These are phyloP conservation scores for Heliconius ismenius DNA, from an alignment of 2,888 invertebrate genomes.

Conservation along the genomic window DNA sequence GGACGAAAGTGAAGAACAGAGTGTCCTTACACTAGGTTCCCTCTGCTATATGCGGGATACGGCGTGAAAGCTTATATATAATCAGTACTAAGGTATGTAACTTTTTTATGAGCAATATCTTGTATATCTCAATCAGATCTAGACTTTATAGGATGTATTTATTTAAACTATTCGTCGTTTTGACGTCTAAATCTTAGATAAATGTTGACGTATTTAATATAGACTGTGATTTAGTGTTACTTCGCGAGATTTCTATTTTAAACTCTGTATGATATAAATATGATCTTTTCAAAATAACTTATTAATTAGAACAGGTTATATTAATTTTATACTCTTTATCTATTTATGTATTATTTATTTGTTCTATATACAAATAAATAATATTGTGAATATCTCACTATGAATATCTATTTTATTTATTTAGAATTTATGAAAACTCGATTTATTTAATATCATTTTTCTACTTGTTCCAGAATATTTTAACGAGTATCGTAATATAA, in stretches of 20 bases:
- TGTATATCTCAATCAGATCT: constrained; percentile 30
- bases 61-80: background rate
- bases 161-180: constrained; percentile 62
- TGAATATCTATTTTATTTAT: background rate
- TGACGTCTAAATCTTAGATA: constrained; percentile 67
- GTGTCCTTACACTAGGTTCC: no score
- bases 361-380: no score
- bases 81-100: background rate
- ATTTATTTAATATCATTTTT: background rate
- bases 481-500: constrained; percentile 5
- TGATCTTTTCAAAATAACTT: constrained; percentile 33
- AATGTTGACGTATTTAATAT: constrained; percentile 77
- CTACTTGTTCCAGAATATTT: background rate
- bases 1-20: background rate
- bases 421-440: background rate
- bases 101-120: constrained; percentile 11
- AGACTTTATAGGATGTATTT: constrained; percentile 26
- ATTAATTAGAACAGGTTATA: background rate
- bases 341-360: constrained; percentile 8
- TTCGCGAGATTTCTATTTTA: constrained; percentile 78
- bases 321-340: constrained; percentile 13
- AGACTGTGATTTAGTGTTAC: constrained; percentile 81
- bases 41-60: no score
- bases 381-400: constrained; percentile 12
- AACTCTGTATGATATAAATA: constrained; percentile 51